phyloP scores from a whole-genome alignment of 1,140 invertebrate species.

The Leptinotarsa undecemlineata region DNA sequence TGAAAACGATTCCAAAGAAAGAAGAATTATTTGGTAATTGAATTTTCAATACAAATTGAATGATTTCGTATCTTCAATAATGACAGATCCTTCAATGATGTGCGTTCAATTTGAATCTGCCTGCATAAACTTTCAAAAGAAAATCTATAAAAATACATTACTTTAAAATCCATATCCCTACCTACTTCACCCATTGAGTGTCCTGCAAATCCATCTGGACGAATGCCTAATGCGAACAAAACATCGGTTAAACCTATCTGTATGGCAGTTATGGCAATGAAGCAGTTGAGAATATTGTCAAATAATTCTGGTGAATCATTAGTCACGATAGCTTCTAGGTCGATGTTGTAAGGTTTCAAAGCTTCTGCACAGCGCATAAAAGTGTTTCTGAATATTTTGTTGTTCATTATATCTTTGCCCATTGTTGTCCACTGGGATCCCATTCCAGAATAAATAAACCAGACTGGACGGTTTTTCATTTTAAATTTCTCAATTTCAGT shows the following conservation, averaged over 20 bases:
- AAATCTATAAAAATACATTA: too few species aligned
- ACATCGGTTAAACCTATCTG: conserved; percentile 89
- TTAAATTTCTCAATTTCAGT: conserved; percentile 37
- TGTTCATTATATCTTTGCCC: conserved; percentile 77
- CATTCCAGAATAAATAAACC: conserved; percentile 95
- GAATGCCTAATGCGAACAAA: conserved; percentile 71
- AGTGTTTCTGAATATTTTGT: conserved; percentile 76
- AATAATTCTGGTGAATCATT: conserved; percentile 73
- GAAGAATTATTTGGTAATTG: too few species aligned
- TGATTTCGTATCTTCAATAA: too few species aligned
- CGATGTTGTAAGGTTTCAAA: conserved; percentile 73
- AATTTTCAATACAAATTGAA: too few species aligned
- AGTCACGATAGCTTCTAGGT: conserved; percentile 77
- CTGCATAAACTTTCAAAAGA: too few species aligned
- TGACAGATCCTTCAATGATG: too few species aligned
- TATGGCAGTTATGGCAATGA: conserved; percentile 88
- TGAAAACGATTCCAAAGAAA: too few species aligned
- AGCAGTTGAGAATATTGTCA: conserved; percentile 81
- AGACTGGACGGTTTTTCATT: conserved; percentile 77
- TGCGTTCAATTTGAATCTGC: too few species aligned
- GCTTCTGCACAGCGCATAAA: conserved; percentile 74
- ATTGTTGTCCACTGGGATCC: conserved; percentile 93
- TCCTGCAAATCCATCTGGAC: conserved; percentile 89
- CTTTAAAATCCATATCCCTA: conserved; percentile 2
- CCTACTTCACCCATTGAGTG: conserved; percentile 88